Percentiles rank a stretch among this genome's conserved stretches.
Conservation (phyloP, 2,888 invertebrate species). For the Conchocele bisecta region DNA sequence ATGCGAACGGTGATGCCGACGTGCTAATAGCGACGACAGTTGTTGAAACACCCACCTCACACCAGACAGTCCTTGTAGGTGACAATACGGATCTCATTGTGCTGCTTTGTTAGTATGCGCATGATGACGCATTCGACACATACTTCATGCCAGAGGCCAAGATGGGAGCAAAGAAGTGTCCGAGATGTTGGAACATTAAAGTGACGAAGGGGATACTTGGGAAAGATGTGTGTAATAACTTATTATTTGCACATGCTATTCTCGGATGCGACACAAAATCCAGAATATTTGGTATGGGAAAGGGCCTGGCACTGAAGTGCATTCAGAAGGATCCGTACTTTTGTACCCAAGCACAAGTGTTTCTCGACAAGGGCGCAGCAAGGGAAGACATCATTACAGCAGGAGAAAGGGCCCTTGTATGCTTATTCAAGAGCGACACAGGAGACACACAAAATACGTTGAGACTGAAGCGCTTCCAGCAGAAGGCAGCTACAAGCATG, state of each 20-base stretch:
- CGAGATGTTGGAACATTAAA: conserved; percentile 43
- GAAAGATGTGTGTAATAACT: conserved; percentile 7
- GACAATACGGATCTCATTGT: conserved; percentile 71
- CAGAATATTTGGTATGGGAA: conserved; percentile 45
- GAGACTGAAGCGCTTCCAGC: no score
- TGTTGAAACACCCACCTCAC: conserved; percentile 18
- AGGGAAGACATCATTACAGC: no score
- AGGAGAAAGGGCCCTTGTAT: no score
- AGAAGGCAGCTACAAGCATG: no score
- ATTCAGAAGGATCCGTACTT: no score
- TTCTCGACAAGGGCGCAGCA: no score
- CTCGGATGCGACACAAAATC: conserved; percentile 59
- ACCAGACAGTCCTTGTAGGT: conserved; percentile 57
- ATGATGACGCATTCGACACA: conserved; percentile 12
- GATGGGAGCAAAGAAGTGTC: conserved; percentile 14
- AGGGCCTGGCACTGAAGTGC: no score
- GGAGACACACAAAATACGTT: no score
- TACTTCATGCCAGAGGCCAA: conserved; percentile 46
- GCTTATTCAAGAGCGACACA: no score
- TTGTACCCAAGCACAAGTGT: no score
- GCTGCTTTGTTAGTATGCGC: conserved; percentile 58
- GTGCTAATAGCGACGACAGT: conserved; percentile 59
- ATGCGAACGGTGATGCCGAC: conserved; percentile 68
- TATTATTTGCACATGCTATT: conserved; percentile 55
- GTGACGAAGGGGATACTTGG: conserved; percentile 25